Base-by-base conservation (phyloP, 1,140 invertebrate genomes). In the Pseudomyrmex sp. region DNA sequence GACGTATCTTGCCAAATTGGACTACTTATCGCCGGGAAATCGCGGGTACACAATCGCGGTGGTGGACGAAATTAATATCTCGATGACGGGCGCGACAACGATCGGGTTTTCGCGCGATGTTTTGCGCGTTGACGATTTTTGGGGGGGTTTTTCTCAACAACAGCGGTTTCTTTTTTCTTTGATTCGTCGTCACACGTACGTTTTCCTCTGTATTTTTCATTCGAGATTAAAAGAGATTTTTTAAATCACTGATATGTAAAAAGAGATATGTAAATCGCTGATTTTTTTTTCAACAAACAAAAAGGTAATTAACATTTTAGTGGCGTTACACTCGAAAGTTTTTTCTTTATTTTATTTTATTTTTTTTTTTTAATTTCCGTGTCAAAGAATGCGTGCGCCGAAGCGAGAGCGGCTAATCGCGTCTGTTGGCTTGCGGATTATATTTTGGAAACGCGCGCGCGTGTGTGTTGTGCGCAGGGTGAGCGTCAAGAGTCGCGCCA, bases 401-500 rank as follows among this genome's bases (percentile, higher is more conserved):
- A 61, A 77, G 54, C 13, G 52, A 82, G 61, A 75, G 26, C 69
- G 70, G 65, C 52, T 79, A 79, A 79, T 79, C 65, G 48, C 13
- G 44, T n/a, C 35, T 23, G 18, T 52, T 8, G 26, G 12, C 2
- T 26, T 44, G 10, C 23, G 18, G 44, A 46, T 54, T 44, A 18
- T 23, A 73, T 73, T 90, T 88, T 85, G 85, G 85, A 90, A 87
- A 89, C 84, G 66, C 82, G 18, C 18, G 18, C 18, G 87, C 73
- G 73, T 61, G 58, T 70, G 59, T 35, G 35, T 35, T 35, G 50
- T 13, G 59, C 83, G 70, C 61, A 61, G 83, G 91, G 73, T 48
- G 77, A 90, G 92, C 89, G 91, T 92, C 90, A 93, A 93, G 92
- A 93, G 92, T 91, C 92, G 90, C 86, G 72, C 77, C 89, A 90